Conservation (phyloP, 2,797 vertebrate species). For the Nyctibius grandis region DNA sequence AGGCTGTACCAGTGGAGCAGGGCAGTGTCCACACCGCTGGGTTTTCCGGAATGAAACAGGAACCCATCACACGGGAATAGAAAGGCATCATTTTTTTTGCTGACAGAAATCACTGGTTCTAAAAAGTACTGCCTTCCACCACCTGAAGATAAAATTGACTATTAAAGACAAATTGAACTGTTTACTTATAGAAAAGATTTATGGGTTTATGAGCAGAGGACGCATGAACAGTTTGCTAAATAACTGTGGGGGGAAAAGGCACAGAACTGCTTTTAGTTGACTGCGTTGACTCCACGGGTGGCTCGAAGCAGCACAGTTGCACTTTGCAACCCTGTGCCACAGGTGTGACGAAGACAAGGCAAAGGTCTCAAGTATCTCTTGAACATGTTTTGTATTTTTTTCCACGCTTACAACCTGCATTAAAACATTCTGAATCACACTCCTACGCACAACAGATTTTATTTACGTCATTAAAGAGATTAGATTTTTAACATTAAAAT, state of each 20-base stretch:
- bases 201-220: not conserved
- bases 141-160: not conserved
- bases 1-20: not conserved
- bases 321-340: not conserved
- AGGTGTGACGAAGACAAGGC: accelerated
- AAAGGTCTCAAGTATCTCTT: not conserved
- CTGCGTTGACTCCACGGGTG: not conserved
- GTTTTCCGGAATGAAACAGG: accelerated
- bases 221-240: not conserved
- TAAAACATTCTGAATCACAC: not conserved
- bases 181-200: not conserved
- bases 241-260: not conserved
- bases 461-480: not conserved
- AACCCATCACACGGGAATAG: accelerated
- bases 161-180: not conserved
- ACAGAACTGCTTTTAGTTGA: accelerated
- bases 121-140: not conserved
- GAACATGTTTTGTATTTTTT: accelerated
- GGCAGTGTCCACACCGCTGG: accelerated
- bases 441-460: not conserved
- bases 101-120: not conserved
- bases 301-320: accelerated
- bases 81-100: not conserved
- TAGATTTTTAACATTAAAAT: not conserved
- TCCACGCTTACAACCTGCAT: not conserved